Evolutionary conservation across 2,888 invertebrate genomes (phyloP).

Genomic region (Drosophila merina): DNA sequence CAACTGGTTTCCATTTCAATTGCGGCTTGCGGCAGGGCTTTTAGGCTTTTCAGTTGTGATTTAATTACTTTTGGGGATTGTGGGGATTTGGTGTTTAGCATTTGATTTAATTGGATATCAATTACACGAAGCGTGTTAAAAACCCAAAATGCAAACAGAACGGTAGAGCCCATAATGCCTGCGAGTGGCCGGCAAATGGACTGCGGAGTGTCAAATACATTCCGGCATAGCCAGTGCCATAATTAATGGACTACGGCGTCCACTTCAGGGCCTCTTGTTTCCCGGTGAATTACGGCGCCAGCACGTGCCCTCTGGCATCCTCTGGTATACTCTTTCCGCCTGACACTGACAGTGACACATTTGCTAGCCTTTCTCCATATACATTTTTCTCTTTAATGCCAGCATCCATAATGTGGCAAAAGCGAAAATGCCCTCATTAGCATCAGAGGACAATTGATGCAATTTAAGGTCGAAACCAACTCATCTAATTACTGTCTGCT

Average conservation of each 20-base stretch:
- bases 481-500: slow-evolving; percentile 28
- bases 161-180: background rate
- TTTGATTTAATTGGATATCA: slow-evolving; percentile 46
- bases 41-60: slow-evolving; percentile 27
- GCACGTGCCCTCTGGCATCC: slow-evolving; percentile 53
- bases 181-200: slow-evolving; percentile 25
- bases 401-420: background rate
- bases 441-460: slow-evolving; percentile 1
- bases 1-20: slow-evolving; percentile 8
- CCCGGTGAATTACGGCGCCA: slow-evolving; percentile 54
- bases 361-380: slow-evolving; percentile 23
- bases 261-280: slow-evolving; percentile 54
- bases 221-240: slow-evolving; percentile 31
- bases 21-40: slow-evolving; percentile 24
- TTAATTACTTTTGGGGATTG: slow-evolving; percentile 22
- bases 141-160: background rate
- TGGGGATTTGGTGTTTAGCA: slow-evolving; percentile 3
- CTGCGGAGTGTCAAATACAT: slow-evolving; percentile 28
- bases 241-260: slow-evolving; percentile 66
- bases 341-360: slow-evolving; percentile 26
- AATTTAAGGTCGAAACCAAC: background rate
- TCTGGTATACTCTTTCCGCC: slow-evolving; percentile 19
- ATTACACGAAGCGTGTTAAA: slow-evolving; percentile 22
- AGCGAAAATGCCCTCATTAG: slow-evolving; percentile 37
- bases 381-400: slow-evolving; percentile 27